Evolutionary conservation across 2,113 vertebrate species (phyloP).

Genomic region (Arothron firmamentum): DNA sequence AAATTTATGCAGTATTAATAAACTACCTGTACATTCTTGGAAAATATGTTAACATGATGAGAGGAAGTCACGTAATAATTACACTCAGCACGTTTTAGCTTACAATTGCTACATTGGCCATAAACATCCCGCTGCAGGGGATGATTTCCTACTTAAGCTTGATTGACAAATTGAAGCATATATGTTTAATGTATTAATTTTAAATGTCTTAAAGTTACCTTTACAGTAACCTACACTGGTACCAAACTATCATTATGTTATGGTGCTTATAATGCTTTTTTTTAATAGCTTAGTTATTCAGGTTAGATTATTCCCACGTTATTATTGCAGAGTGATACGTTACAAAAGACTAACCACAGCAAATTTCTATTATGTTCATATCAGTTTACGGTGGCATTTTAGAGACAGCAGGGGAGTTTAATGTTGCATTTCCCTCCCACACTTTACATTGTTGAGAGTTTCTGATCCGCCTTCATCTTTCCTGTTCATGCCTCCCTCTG

Average conservation of each 20-base stretch:
- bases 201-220: too few relatives aligned
- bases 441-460: background rate
- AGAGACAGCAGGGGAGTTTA: constrained; percentile 12
- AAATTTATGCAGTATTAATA: constrained; percentile 21
- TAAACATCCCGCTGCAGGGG: too few relatives aligned
- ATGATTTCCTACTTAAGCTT: too few relatives aligned
- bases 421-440: constrained; percentile 1
- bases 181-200: too few relatives aligned
- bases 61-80: too few relatives aligned
- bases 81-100: too few relatives aligned
- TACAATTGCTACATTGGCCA: too few relatives aligned
- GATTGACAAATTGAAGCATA: too few relatives aligned
- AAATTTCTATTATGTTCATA: constrained; percentile 7
- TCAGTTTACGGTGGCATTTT: constrained; percentile 24
- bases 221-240: too few relatives aligned
- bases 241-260: constrained; percentile 4
- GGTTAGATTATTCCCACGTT: background rate
- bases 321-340: constrained; percentile 30
- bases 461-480: too few relatives aligned
- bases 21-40: background rate
- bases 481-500: background rate
- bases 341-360: background rate
- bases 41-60: background rate
- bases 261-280: background rate
- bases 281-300: constrained; percentile 1